Base-by-base conservation (phyloP, 2,888 invertebrate genomes). In the Synergus gifuensis region DNA sequence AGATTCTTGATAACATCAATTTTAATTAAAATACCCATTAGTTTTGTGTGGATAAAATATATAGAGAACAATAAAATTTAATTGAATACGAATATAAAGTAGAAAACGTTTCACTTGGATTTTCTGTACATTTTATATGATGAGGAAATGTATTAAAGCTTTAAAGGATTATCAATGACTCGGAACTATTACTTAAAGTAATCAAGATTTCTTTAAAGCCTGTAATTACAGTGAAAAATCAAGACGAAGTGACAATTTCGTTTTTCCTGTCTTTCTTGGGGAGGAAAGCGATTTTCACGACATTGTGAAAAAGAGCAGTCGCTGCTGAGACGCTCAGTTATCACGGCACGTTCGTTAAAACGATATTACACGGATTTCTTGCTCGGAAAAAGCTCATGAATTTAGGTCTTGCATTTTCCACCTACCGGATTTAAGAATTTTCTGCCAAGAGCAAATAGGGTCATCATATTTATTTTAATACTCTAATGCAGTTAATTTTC, bases 291-390 rank as follows among this genome's bases (percentile, higher is more conserved):
- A 49, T 28, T 46, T 28, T 9, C 69, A 16, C 44, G 69, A 69
- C 69, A 69, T 49, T 69, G 46, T 28, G 69, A 69, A 69, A 69
- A 69, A 69, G 69, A 69, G 69, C 69, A 69, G 46, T 69, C 69
- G 69, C 46, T 69, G 49, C 69, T 49, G 22, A 69, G 69, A 49
- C 49, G 69, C 79, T 79, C 81, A 64, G 83, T 83, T 83, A 83
- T 83, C 83, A 81, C 66, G 77, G 82, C 78, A 80, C 80, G 82
- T 83, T 81, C 77, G 77, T 78, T 79, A 77, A 76, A 81, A 83
- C 78, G 79, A 81, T 84, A 84, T 83, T 84, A 80, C 79, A 78
- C 78, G 83, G 80, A 83, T 83, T 83, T 69, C 69, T 69, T 69
- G 28, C 69, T 46, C 28, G 46, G 28, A 16, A 49, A 69, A 69